These are phyloP conservation scores for Murina feae DNA, from an alignment of 2,113 vertebrate species.

Conservation along the genomic window DNA sequence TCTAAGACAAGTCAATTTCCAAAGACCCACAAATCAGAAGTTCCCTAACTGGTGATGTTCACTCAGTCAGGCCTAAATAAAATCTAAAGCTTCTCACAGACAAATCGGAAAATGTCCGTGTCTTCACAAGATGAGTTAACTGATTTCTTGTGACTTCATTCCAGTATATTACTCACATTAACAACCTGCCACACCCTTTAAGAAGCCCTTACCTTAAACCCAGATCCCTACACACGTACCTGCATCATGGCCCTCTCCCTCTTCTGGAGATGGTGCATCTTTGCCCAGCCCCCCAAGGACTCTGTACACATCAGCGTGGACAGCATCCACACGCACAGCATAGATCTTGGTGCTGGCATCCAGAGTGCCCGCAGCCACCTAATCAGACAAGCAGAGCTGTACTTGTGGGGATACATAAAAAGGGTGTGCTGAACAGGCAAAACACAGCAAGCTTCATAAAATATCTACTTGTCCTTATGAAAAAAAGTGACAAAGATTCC, in stretches of 20 bases:
- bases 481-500: neutral
- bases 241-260: neutral
- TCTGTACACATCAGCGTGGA: constrained; percentile 91
- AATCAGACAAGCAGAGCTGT: neutral
- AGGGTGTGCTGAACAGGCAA: neutral
- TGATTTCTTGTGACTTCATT: neutral
- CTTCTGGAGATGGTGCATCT: constrained; percentile 72
- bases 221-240: constrained; percentile 63
- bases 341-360: constrained; percentile 98
- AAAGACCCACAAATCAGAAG: neutral
- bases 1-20: neutral
- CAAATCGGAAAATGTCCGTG: neutral
- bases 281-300: constrained; percentile 91
- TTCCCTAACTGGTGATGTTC: neutral
- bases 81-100: neutral
- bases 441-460: neutral
- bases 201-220: neutral
- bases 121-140: neutral
- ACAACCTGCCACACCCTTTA: neutral
- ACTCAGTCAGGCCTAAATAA: neutral
- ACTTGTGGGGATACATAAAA: neutral
- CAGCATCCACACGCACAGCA: constrained; percentile 90
- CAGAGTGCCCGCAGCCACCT: constrained; percentile 93
- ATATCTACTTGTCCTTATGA: neutral
- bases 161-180: neutral